Percentiles rank a stretch among this genome's conserved stretches.
These are phyloP conservation scores for Todiramphus chloris DNA, from an alignment of 2,113 vertebrate genomes.

Conservation along the genomic window DNA sequence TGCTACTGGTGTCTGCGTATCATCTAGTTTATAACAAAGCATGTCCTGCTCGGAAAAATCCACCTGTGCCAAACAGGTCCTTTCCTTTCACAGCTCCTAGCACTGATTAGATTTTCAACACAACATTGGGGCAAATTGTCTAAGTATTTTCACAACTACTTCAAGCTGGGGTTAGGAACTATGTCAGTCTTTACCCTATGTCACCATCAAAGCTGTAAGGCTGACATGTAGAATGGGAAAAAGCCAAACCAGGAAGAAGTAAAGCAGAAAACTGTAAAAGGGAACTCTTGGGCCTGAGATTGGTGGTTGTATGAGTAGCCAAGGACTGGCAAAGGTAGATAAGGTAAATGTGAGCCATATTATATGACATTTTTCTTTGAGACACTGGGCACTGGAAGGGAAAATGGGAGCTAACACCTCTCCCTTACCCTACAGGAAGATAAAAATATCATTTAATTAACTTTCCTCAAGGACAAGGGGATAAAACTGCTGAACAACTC, in stretches of 20 bases:
- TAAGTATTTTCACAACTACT: not conserved
- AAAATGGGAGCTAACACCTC: not conserved
- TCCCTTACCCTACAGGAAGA: not conserved
- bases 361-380: not conserved
- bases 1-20: not conserved
- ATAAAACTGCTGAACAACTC: not conserved
- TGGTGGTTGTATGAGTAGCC: not conserved
- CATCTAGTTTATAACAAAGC: not conserved
- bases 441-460: conserved; percentile 42
- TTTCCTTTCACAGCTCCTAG: not conserved
- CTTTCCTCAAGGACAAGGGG: not conserved
- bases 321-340: not conserved
- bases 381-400: not conserved
- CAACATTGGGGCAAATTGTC: not conserved
- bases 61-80: not conserved
- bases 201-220: not conserved
- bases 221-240: not conserved
- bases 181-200: not conserved
- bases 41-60: not conserved
- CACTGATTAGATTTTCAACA: not conserved
- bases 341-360: not conserved
- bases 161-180: not conserved
- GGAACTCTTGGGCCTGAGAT: not conserved
- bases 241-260: not conserved
- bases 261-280: not conserved